Base-by-base conservation (phyloP, 2,888 invertebrate genomes). In the Antheraea assamensis region DNA sequence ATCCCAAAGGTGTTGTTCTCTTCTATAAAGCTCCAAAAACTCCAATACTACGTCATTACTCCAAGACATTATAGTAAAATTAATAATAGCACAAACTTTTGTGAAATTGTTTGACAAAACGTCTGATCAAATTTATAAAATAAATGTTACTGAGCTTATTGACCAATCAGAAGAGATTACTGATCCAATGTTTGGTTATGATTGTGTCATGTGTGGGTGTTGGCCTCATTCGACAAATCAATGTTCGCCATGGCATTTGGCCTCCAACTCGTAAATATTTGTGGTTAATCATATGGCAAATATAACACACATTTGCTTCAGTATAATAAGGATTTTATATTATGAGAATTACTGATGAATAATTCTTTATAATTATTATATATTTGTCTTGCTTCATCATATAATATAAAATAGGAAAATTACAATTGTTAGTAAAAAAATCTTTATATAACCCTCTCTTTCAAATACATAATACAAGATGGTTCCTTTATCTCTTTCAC, bases 1-100 rank as follows among this genome's bases (percentile, higher is more conserved):
- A 79, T 94, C 89, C 95, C 95, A 95, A 66, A 95, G 79, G 52
- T 88, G 79, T 78, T 86, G 87, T 79, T 95, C 93, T 74, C 81
- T 83, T 80, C 88, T 85, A 78, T 93, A 95, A 1, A 90, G 81
- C 73, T 92, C 89, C 76, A 95, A 78, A 82, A 94, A 95, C 82
- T 93, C 92, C 74, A 93, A 76, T 71, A 90, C 86, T 24, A 84
- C 78, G 75, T 90, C 90, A 80, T 92, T 94, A 75, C 83, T 88
- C 92, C 92, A 92, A 79, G 88, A 86, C 90, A 91, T 90, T 68
- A 49, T 49, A 61, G 61, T 47, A 58, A 70, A 61, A 52, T 42
- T 31, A 64, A 21, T 64, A 30, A 30, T 64, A 64, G 17, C 13
- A 64, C 61, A 64, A 64, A 64, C 17, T 13, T 64, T 64, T 27